Base-by-base conservation (phyloP, 1,140 invertebrate species). In the Proctacanthus coquilletti region DNA sequence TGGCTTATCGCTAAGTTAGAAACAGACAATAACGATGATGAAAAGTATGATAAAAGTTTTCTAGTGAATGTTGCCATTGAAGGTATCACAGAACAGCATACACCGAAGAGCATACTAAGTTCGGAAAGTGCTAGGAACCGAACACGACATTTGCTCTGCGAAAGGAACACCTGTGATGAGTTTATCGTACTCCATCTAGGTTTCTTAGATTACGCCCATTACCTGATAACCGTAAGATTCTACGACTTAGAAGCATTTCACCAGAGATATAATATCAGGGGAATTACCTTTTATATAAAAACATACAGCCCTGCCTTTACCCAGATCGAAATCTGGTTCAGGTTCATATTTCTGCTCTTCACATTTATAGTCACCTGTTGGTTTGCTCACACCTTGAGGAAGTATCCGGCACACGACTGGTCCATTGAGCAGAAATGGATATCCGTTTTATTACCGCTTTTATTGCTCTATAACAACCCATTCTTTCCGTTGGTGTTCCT, bases 371-470 rank as follows among this genome's bases (percentile, higher is more conserved):
- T 87, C 4, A 82, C 86, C 42, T 91, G 83, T 56, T 88, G 86
- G 78, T 94, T 91, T 64, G 80, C 80, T 4, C 82, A 92, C 62
- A 77, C 77, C 0, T 64, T 98, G 36, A 70, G 86, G 50, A 89
- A 83, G 56, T 96, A 88, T 66, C 74, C 80, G 0, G 66, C 91
- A 3, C 73, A 78, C 46, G 89, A 95, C 62, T 98, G 92, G 92
- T 92, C 92, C 4, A 93, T 95, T 46, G 93, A 98, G 64, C 92
- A 98, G 54, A 92, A 88, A 62, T 97, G 92, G 92, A 77, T 95
- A 49, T 84, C 84, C 1, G 62, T 91, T 17, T 65, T 97, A 18
- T 64, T 97, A 41, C 87, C 89, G n/a, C 61, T 93, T 2, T 65
- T 96, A 2, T 66, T 96, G 36, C 66, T 94, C 15, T 94, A 93